Percentiles rank a stretch among this genome's conserved stretches.
phyloP scores from a whole-genome alignment of 2,888 invertebrate species.

The Microctonus brassicae region DNA sequence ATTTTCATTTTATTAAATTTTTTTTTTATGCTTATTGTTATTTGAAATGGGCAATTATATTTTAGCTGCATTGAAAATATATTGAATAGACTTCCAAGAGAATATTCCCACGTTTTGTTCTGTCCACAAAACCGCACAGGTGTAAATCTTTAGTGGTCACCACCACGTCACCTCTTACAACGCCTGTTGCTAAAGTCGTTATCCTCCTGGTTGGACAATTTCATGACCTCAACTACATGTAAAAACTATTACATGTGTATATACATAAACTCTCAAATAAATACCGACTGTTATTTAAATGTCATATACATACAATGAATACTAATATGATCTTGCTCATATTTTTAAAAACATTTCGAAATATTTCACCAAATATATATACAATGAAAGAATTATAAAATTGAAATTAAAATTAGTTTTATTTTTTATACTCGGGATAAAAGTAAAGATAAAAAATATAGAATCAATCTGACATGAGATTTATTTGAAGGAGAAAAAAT shows the following conservation, averaged over 20 bases:
- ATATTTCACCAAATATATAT: not conserved
- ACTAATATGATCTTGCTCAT: not conserved
- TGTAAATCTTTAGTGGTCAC: not conserved
- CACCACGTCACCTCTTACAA: not conserved
- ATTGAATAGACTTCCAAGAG: not conserved
- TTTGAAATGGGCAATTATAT: not conserved
- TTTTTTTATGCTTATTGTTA: not conserved
- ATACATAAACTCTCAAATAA: not conserved
- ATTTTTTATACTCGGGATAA: not conserved
- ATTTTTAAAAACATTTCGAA: not conserved
- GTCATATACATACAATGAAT: not conserved
- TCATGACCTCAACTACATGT: not conserved
- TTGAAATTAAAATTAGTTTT: not conserved
- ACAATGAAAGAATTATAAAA: not conserved
- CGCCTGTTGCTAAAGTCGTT: constrained; percentile 11
- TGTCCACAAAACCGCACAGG: constrained; percentile 7
- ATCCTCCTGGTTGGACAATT: not conserved
- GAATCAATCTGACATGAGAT: too few species aligned
- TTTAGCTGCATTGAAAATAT: not conserved
- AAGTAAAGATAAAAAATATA: too few species aligned
- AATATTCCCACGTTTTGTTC: constrained; percentile 9
- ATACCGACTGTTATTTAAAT: not conserved
- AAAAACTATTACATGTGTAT: not conserved
- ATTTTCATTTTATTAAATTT: too few species aligned
- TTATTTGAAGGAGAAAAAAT: too few species aligned